Evolutionary conservation across 2,113 vertebrate genomes (phyloP).

Genomic region (Macquaria australasica): DNA sequence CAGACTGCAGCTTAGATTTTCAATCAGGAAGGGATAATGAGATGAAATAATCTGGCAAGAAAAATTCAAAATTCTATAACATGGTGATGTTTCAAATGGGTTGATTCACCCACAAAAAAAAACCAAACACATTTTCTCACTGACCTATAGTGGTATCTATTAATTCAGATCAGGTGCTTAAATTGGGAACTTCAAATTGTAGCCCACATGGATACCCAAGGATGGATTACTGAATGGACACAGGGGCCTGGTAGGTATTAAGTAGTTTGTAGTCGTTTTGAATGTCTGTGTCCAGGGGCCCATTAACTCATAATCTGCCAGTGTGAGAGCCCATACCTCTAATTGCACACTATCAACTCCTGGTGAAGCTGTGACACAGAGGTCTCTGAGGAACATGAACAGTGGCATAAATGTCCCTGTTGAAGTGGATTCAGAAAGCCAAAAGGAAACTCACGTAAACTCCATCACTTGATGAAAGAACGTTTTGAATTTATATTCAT

Average conservation of each 20-base stretch:
- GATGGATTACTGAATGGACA: background rate
- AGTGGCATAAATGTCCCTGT: background rate
- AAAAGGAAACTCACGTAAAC: background rate
- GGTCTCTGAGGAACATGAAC: background rate
- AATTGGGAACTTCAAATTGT: background rate
- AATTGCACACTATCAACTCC: background rate
- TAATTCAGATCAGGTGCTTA: background rate
- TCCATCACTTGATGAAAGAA: background rate
- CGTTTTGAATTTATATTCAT: background rate
- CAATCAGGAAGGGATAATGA: background rate
- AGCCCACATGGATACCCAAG: background rate
- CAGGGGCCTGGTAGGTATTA: no score
- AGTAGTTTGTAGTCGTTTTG: background rate
- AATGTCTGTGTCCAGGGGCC: background rate
- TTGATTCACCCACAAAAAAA: background rate
- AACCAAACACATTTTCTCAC: background rate
- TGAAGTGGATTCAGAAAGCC: background rate
- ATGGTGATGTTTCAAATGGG: conserved; percentile 6
- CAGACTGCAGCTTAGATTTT: conserved; percentile 11
- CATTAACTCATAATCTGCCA: background rate
- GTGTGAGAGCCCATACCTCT: no score
- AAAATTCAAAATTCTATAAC: background rate
- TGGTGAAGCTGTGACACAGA: background rate
- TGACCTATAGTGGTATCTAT: background rate
- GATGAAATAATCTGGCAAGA: background rate